These are phyloP conservation scores for Helicoverpa zea DNA, from an alignment of 1,140 invertebrate species.

Conservation along the genomic window DNA sequence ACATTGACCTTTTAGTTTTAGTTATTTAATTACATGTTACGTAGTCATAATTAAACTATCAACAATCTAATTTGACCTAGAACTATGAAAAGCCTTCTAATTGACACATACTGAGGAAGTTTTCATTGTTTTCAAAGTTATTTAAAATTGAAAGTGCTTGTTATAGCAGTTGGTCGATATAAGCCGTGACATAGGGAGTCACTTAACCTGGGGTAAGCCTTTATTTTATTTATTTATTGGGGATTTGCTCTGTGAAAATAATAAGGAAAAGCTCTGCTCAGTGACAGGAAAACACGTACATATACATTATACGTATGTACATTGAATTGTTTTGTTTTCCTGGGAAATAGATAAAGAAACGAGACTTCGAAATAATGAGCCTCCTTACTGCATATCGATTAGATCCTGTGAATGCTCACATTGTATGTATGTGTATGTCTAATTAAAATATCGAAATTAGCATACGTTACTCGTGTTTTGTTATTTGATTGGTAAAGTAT, in stretches of 20 bases:
- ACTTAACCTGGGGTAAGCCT: conserved; percentile 2
- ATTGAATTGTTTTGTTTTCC: neutral
- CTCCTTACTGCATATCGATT: neutral
- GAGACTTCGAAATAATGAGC: neutral
- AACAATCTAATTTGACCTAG: neutral
- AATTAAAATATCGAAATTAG: too few relatives aligned
- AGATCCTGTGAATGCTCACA: neutral
- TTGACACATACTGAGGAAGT: conserved; percentile 10
- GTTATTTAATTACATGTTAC: neutral
- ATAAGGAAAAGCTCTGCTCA: neutral
- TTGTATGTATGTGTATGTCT: too few relatives aligned
- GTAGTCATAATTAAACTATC: neutral
- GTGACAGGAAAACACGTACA: conserved; percentile 22
- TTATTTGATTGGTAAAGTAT: too few relatives aligned
- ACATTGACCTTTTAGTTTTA: too few relatives aligned
- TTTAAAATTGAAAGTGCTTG: conserved; percentile 29
- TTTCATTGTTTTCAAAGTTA: neutral
- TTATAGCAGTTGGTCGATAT: neutral
- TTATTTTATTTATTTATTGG: neutral
- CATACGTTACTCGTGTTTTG: too few relatives aligned
- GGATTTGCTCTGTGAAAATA: conserved; percentile 2
- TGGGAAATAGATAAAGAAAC: neutral
- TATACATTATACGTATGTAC: neutral
- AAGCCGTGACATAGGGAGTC: conserved; percentile 2
- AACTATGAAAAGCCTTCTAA: conserved; percentile 8